Percentiles rank a stretch among this genome's conserved stretches.
These are phyloP conservation scores for Drosophila funebris DNA, from an alignment of 1,140 invertebrate genomes.

Conservation along the genomic window DNA sequence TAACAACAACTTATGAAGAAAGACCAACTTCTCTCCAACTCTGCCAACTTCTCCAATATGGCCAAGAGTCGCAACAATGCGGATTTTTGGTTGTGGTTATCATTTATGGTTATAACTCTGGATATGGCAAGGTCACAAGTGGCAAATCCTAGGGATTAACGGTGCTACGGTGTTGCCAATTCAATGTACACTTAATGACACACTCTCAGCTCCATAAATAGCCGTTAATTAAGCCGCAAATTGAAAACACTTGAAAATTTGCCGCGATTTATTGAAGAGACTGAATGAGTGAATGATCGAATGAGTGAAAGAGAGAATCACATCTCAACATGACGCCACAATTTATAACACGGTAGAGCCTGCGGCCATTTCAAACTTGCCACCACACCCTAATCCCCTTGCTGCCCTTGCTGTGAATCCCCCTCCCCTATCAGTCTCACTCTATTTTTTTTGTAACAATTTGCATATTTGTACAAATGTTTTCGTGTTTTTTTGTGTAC, in stretches of 20 bases:
- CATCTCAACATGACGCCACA: constrained; percentile 32
- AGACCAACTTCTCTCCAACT: not conserved
- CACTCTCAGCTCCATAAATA: constrained; percentile 19
- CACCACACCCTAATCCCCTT: not conserved
- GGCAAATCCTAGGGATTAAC: constrained; percentile 36
- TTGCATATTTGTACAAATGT: constrained; percentile 63
- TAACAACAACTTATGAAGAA: constrained; percentile 5
- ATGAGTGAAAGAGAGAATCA: not conserved
- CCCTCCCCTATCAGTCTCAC: not conserved
- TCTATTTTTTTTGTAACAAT: constrained; percentile 39
- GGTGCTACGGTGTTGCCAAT: constrained; percentile 6
- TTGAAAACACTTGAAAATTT: constrained; percentile 5
- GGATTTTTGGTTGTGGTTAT: constrained; percentile 39
- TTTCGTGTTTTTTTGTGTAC: constrained; percentile 47
- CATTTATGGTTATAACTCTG: not conserved
- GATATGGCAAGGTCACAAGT: constrained; percentile 44
- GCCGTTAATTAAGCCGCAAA: constrained; percentile 38
- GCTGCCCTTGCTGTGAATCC: not conserved
- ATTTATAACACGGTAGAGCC: not conserved
- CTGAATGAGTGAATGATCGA: not conserved
- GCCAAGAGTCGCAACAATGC: constrained; percentile 48
- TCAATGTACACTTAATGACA: constrained; percentile 23
- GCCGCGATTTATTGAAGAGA: not conserved
- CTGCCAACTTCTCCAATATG: constrained; percentile 3
- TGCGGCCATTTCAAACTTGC: constrained; percentile 16